A percentile compares a stretch with the other conserved stretches of the same genome.
Conservation (phyloP, 2,797 vertebrate species). For the Tapirus indicus region DNA sequence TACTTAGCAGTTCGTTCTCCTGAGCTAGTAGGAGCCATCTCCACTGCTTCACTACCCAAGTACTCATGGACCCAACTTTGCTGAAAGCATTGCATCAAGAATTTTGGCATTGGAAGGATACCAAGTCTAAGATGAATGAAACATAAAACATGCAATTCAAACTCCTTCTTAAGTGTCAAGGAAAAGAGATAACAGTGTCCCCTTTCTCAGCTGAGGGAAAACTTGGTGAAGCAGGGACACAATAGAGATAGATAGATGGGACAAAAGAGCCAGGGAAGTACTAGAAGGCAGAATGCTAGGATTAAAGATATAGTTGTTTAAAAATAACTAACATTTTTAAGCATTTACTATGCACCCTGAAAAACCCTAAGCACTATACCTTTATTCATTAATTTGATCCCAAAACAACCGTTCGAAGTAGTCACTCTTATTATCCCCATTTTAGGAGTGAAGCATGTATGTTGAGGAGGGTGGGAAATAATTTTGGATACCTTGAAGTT, state of each 20-base stretch:
- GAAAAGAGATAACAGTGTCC: neutral
- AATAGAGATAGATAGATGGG: neutral
- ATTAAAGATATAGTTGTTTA: neutral
- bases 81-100: neutral
- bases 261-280: neutral
- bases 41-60: neutral
- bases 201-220: neutral
- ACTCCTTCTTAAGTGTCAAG: neutral
- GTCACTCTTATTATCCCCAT: neutral
- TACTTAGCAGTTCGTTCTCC: neutral
- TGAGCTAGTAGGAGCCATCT: neutral
- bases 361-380: neutral
- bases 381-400: neutral
- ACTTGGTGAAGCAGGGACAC: neutral
- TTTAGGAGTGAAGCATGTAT: neutral
- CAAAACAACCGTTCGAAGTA: neutral
- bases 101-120: neutral
- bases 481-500: neutral
- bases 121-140: neutral
- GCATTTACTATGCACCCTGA: neutral
- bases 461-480: neutral
- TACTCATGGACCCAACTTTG: neutral
- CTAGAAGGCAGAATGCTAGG: neutral
- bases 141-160: neutral
- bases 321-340: neutral